phyloP scores from a whole-genome alignment of 2,888 invertebrate species.

The Drosophila anomelani region DNA sequence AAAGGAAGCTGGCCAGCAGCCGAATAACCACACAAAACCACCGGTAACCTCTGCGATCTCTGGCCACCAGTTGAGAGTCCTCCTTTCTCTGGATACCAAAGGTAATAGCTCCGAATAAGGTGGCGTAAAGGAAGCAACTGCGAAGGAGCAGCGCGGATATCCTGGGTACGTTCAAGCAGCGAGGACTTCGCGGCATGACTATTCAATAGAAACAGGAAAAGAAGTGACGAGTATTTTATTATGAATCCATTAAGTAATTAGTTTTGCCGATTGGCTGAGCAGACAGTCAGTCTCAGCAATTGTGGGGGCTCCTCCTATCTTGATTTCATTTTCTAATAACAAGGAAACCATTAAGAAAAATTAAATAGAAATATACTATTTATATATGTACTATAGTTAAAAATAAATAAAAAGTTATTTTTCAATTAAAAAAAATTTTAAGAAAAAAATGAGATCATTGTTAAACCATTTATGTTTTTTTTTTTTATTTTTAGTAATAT shows the following conservation, averaged over 20 bases:
- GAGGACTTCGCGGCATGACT: conserved; percentile 21
- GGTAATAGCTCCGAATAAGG: conserved; percentile 14
- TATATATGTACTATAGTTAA: too few relatives aligned
- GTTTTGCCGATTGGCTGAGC: conserved; percentile 16
- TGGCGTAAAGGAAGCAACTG: conserved; percentile 2
- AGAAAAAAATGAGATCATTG: too few relatives aligned
- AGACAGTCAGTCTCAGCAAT: background rate
- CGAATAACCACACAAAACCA: conserved; percentile 13
- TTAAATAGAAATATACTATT: too few relatives aligned
- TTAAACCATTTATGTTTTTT: too few relatives aligned
- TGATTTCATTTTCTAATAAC: conserved; percentile 17
- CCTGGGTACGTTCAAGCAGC: conserved; percentile 18
- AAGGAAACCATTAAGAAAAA: background rate
- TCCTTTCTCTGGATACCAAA: conserved; percentile 1
- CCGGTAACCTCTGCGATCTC: background rate
- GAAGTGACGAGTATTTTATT: background rate
- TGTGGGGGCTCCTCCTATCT: conserved; percentile 2
- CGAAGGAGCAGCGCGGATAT: conserved; percentile 16
- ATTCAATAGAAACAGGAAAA: background rate
- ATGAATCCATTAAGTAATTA: conserved; percentile 23
- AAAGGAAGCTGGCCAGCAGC: conserved; percentile 5
- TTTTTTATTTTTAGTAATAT: too few relatives aligned
- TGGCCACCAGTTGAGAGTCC: background rate
- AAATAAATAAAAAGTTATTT: too few relatives aligned
- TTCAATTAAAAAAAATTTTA: too few relatives aligned